Evolutionary conservation across 2,888 invertebrate genomes (phyloP), one percentile per base, ranked within the genome.

Genomic region (Eilema sororculum): DNA sequence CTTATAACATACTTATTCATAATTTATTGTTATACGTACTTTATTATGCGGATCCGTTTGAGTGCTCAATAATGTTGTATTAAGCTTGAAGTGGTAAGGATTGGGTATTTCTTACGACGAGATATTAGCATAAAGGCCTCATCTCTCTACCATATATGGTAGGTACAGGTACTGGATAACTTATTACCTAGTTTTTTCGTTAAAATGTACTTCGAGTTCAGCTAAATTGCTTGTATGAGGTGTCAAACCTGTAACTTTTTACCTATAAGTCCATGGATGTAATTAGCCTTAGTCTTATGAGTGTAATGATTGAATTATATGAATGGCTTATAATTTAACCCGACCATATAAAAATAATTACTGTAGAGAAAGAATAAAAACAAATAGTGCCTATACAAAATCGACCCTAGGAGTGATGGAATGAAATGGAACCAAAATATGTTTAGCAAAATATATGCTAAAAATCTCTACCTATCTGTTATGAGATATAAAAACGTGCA

Each of bases 21-120:
- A n/a, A 20, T n/a, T 52, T 52, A 52, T 52, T 77, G 72, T 75
- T 72, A 63, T 73, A 79, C 69, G 62, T 65, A 74, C 41, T 77
- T 72, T 75, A 75, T 81, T 84, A 79, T 75, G 70, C 77, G 67
- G 58, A 71, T 24, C 24, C 60, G 67, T 71, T 41, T 78, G 67
- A 78, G 78, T 78, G 78, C 69, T 78, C 72, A 65, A 71, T 71
- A 60, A 28, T 69, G 52, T 52, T 13, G 16, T 41, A 58, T 46
- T 24, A 20, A n/a, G n/a, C 28, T 46, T 65, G 52, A 58, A 52
- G 62, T 28, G 62, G 68, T 69, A 70, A 67, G 28, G 37, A 37
- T 9, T 46, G 20, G 25, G 12, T n/a, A 62, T 16, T 25, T 41
- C 16, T 12, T 37, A 37, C 12, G 8, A 12, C 0, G 16, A 25